phyloP scores from a whole-genome alignment of 2,888 invertebrate species.

The Agriopis marginaria region DNA sequence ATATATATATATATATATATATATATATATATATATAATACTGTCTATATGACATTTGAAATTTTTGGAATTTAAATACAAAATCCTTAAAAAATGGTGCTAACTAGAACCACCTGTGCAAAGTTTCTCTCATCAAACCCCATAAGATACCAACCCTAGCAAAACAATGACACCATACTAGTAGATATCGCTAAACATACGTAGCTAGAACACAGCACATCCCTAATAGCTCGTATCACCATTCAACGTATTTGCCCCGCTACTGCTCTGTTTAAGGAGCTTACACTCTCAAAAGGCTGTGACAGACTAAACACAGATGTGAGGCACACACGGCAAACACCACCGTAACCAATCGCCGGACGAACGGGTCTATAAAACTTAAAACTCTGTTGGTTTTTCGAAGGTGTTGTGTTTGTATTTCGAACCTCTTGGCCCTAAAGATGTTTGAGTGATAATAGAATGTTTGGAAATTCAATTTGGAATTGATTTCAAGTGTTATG shows the following conservation, averaged over 20 bases:
- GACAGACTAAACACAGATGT: conserved; percentile 83
- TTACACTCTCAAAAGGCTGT: conserved; percentile 76
- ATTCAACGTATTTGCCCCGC: conserved; percentile 66
- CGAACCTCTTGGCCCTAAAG: conserved; percentile 50
- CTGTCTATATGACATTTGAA: too few relatives aligned
- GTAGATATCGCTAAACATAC: background rate
- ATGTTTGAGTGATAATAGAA: conserved; percentile 38
- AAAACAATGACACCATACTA: background rate
- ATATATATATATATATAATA: too few relatives aligned
- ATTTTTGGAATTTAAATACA: too few relatives aligned
- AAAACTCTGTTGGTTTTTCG: conserved; percentile 66
- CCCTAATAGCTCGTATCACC: conserved; percentile 65
- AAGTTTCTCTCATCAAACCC: too few relatives aligned
- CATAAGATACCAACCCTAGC: too few relatives aligned
- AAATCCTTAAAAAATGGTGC: too few relatives aligned
- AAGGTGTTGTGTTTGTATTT: conserved; percentile 61
- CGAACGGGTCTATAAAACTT: conserved; percentile 64
- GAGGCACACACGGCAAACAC: conserved; percentile 71
- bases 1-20: too few relatives aligned
- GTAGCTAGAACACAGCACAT: conserved; percentile 21
- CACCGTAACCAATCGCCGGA: conserved; percentile 68
- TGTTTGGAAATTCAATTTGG: conserved; percentile 8
- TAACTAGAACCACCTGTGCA: too few relatives aligned
- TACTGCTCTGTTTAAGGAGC: conserved; percentile 75
- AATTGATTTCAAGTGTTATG: conserved; percentile 9